These are phyloP conservation scores for Papilio gigon DNA, from an alignment of 2,888 invertebrate genomes.

Conservation along the genomic window DNA sequence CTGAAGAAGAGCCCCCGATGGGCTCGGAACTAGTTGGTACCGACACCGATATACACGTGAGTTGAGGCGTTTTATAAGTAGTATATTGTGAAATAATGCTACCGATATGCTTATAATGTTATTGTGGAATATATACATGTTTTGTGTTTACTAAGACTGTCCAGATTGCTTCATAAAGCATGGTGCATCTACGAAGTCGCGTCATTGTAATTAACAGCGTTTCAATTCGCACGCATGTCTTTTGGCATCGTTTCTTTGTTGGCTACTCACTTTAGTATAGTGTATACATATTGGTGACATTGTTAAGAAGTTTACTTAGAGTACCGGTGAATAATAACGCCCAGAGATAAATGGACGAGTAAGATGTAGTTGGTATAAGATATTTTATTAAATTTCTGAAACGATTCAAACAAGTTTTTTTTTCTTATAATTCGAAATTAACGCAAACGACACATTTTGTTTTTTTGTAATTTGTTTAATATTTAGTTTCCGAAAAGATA, in stretches of 20 bases:
- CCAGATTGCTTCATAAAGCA: neutral
- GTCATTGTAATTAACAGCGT: conserved; percentile 24
- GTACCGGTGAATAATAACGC: neutral
- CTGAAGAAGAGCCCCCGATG: no score
- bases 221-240: conserved; percentile 14
- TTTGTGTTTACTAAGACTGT: neutral
- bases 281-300: conserved; percentile 11
- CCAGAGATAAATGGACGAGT: neutral
- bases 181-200: conserved; percentile 2
- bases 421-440: no score
- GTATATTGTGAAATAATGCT: no score
- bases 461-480: neutral
- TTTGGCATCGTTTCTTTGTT: conserved; percentile 15
- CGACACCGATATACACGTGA: no score
- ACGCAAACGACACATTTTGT: no score
- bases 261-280: conserved; percentile 1
- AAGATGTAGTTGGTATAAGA: no score
- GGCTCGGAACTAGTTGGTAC: no score
- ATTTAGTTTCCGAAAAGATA: neutral
- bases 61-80: no score
- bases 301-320: neutral
- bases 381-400: no score
- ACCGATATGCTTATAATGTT: no score
- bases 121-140: neutral
- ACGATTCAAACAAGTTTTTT: no score